Evolutionary conservation across 2,888 invertebrate genomes (phyloP).

Genomic region (Apamea sordens): DNA sequence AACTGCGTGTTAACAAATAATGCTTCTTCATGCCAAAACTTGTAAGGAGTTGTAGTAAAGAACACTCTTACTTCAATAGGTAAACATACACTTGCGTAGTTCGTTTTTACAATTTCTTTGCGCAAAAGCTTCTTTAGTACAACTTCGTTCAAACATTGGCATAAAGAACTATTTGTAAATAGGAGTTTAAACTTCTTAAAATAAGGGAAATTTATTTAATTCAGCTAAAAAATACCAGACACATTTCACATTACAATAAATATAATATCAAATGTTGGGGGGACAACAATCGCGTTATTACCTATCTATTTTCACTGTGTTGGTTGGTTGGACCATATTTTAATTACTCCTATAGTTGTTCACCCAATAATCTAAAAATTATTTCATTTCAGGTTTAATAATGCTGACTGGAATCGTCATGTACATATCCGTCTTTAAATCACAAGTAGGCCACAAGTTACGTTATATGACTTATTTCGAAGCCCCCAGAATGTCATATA

Average conservation of each 20-base stretch:
- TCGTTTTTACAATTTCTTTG: background rate
- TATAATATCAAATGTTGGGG: background rate
- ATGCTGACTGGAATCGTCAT: conserved; percentile 97
- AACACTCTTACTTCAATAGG: no score
- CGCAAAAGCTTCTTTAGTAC: background rate
- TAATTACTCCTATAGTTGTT: background rate
- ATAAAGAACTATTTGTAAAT: background rate
- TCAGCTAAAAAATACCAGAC: background rate
- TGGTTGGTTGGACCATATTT: background rate
- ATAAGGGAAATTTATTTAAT: background rate
- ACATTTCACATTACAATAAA: background rate
- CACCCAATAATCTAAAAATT: background rate
- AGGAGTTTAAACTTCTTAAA: background rate
- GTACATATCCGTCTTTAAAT: conserved; percentile 97
- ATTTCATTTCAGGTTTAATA: conserved; percentile 92
- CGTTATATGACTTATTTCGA: conserved; percentile 94
- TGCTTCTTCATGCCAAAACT: background rate
- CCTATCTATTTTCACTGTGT: background rate
- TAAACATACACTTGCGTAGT: background rate
- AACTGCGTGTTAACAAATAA: background rate
- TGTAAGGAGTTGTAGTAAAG: background rate
- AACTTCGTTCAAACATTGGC: background rate
- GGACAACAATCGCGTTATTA: background rate
- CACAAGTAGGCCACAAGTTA: conserved; percentile 96
- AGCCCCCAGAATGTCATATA: conserved; percentile 95